Base-by-base conservation (phyloP, 2,888 invertebrate species). In the Volucella inflata region DNA sequence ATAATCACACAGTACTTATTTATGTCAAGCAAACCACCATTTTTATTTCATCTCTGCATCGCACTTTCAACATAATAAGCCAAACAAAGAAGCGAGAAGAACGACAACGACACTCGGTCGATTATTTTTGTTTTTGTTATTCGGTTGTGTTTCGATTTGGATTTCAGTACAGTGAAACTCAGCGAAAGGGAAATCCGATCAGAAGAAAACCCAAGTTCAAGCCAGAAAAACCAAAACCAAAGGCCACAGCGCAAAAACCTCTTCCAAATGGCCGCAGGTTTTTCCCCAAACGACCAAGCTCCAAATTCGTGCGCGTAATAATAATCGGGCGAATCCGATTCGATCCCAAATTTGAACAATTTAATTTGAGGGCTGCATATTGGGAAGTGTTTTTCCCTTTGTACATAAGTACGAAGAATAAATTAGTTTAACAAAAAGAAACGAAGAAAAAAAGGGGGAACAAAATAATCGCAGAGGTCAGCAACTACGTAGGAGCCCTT, bases 51-150 rank as follows among this genome's bases (percentile, higher is more conserved):
- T 48, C 57, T 42, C 40, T 60, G 38, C 71, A 68, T 72, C 62
- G 53, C 82, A 72, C 21, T 17, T 62, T 11, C 30, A 55, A 30
- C 30, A 6, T 30, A 6, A 30, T 30, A 30, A 44, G 50, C 16
- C 17, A 57, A 40, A 68, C 64, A 74, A 53, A 53, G 44, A 70
- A 70, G 57, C 64, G 79, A 79, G 51, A 79, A 64, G 64, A 59
- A 57, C 78, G 44, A 38, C 57, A 38, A 42, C 36, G 10, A 75
- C 59, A 67, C 42, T 53, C 14, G 50, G 11, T 44, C 12, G 55
- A 67, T 44, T 74, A 79, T 74, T 67, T 84, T 80, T 84, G 83
- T 84, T 84, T 84, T 84, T 71, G 80, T 79, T 78, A 74, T 72
- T 79, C 70, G 74, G 55, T 76, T 75, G 70, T 79, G 60, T 84